A percentile compares a stretch with the other conserved stretches of the same genome.
phyloP scores from a whole-genome alignment of 2,797 vertebrate genomes.

The Rallus crepitans region DNA sequence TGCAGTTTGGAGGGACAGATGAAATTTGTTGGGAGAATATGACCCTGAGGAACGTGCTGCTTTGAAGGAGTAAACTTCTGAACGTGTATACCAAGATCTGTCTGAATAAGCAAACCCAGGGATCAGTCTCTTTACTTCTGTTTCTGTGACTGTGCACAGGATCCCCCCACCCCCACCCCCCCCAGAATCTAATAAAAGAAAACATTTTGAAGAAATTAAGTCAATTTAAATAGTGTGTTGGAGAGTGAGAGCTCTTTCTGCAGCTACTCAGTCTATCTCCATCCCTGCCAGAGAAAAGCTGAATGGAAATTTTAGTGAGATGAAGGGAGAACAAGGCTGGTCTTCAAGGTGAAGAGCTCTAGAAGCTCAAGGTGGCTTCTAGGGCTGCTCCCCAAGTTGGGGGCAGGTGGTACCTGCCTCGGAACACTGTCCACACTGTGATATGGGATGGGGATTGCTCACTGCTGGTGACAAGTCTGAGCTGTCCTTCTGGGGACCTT shows the following conservation, averaged over 20 bases:
- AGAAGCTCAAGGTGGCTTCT: not conserved
- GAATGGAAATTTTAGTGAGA: not conserved
- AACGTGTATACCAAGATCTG: accelerated
- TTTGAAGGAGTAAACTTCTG: not conserved
- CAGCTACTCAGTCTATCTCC: not conserved
- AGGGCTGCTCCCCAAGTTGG: not conserved
- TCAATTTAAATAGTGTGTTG: not conserved
- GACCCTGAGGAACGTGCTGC: not conserved
- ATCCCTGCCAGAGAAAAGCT: not conserved
- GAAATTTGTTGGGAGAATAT: not conserved
- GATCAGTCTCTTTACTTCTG: not conserved
- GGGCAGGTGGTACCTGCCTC: not conserved
- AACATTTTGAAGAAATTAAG: conserved; percentile 1
- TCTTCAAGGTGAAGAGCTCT: no score
- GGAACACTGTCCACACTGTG: not conserved
- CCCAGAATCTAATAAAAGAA: not conserved
- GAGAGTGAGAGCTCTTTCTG: not conserved
- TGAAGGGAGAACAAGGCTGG: not conserved
- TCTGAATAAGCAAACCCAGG: not conserved
- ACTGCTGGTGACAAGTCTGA: not conserved
- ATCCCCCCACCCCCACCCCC: no score
- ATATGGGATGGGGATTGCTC: not conserved
- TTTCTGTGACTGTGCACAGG: not conserved
- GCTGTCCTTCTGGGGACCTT: not conserved
- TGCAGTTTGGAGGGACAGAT: not conserved